Conservation (phyloP, 2,113 vertebrate genomes). For the Tetraodon nigroviridis region DNA sequence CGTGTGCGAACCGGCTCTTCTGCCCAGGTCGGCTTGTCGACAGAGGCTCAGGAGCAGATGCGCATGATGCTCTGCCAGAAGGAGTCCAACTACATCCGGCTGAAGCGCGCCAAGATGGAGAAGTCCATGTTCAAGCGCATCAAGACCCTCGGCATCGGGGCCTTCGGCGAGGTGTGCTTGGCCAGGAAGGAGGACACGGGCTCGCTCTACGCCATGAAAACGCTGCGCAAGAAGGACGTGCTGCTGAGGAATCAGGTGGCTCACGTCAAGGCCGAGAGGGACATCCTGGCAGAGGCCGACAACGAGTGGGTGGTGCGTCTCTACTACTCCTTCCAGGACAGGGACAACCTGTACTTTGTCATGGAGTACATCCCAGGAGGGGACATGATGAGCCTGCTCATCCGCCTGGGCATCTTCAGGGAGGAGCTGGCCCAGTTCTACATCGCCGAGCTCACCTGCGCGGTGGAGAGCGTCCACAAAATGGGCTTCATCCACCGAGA, state of each 20-base stretch:
- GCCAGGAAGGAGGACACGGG: constrained; percentile 95
- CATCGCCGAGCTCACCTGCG: constrained; percentile 94
- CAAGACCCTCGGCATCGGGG: constrained; percentile 94
- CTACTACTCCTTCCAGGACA: constrained; percentile 99
- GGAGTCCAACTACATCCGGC: constrained; percentile 97
- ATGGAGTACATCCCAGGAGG: constrained; percentile 99
- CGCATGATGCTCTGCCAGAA: constrained; percentile 98
- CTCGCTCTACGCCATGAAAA: constrained; percentile 98
- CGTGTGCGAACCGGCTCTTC: background rate
- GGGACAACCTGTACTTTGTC: constrained; percentile 97
- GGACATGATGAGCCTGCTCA: constrained; percentile 99
- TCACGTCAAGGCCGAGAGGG: constrained; percentile 96
- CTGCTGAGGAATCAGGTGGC: constrained; percentile 96
- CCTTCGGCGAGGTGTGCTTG: constrained; percentile 95
- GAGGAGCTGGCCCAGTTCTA: constrained; percentile 97
- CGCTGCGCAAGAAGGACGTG: constrained; percentile 97
- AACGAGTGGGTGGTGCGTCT: constrained; percentile 99
- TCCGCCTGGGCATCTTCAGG: constrained; percentile 92
- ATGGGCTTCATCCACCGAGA: constrained; percentile 99
- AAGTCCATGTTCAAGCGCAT: constrained; percentile 98
- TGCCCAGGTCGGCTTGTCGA: constrained; percentile 89
- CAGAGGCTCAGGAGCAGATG: constrained; percentile 98
- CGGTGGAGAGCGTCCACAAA: constrained; percentile 98
- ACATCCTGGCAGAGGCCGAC: constrained; percentile 97
- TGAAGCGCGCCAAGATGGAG: constrained; percentile 98